Evolutionary conservation across 2,888 invertebrate species (phyloP).

Genomic region (Pristionchus maxplancki): DNA sequence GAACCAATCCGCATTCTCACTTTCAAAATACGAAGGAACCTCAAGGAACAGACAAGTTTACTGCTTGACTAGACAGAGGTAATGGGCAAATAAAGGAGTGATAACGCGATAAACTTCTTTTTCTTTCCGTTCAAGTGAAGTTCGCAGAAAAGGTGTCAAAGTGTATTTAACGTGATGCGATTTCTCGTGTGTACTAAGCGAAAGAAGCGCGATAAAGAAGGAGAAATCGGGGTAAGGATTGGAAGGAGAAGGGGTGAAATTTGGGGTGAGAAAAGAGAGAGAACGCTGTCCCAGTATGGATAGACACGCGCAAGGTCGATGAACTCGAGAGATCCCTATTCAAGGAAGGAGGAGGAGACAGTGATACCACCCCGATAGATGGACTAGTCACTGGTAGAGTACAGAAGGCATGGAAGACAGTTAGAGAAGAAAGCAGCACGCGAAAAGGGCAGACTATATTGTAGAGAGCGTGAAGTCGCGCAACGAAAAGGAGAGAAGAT

Average conservation of each 20-base stretch:
- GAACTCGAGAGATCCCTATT: slow-evolving; percentile 34
- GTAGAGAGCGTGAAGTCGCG: slow-evolving; percentile 26
- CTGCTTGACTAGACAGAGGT: background rate
- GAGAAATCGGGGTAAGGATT: slow-evolving; percentile 10
- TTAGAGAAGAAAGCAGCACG: background rate
- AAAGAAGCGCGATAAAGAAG: slow-evolving; percentile 35
- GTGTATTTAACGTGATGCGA: slow-evolving; percentile 44
- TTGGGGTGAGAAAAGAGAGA: slow-evolving; percentile 41
- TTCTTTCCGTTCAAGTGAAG: background rate
- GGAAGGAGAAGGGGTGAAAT: slow-evolving; percentile 34
- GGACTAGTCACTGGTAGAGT: background rate
- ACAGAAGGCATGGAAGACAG: background rate
- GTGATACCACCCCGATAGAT: background rate
- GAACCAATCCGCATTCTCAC: background rate
- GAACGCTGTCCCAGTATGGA: slow-evolving; percentile 40
- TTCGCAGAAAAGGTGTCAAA: slow-evolving; percentile 36
- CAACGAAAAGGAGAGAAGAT: background rate
- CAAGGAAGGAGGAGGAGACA: background rate
- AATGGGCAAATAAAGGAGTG: background rate
- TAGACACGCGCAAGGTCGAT: slow-evolving; percentile 28
- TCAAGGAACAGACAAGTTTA: background rate
- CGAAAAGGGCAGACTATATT: slow-evolving; percentile 22
- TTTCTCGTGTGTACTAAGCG: slow-evolving; percentile 20
- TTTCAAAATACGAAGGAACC: background rate
- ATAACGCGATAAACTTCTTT: background rate